phyloP scores from a whole-genome alignment of 1,140 invertebrate species.

The Brachionus calyciflorus region DNA sequence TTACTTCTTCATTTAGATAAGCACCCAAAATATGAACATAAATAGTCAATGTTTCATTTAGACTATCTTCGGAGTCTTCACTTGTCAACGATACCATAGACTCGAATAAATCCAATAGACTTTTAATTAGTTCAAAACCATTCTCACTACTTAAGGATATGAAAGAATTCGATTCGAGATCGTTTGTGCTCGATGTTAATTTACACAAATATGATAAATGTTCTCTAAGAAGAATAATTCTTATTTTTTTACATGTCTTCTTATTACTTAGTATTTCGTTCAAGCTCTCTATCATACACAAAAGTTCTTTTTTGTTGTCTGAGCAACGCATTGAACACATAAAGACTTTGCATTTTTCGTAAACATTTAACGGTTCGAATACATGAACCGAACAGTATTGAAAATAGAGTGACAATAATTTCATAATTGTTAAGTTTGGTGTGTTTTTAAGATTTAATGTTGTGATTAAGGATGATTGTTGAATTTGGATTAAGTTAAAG shows the following conservation, averaged over 20 bases:
- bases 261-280: conserved; percentile 13
- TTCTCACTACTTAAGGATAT: conserved; percentile 17
- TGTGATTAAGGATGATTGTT: conserved; percentile 6
- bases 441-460: background rate
- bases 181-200: background rate
- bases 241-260: conserved; percentile 15
- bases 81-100: background rate
- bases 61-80: background rate
- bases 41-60: conserved; percentile 29
- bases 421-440: conserved; percentile 17
- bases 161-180: background rate
- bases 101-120: conserved; percentile 8
- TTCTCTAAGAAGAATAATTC: conserved; percentile 26
- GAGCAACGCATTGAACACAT: conserved; percentile 46
- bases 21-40: conserved; percentile 31
- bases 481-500: background rate
- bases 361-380: conserved; percentile 44
- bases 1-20: conserved; percentile 16
- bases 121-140: conserved; percentile 20
- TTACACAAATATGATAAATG: conserved; percentile 42
- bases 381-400: conserved; percentile 17
- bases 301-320: conserved; percentile 4
- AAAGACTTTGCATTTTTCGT: conserved; percentile 44
- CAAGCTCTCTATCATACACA: conserved; percentile 28
- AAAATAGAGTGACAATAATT: conserved; percentile 17